Percentiles rank a stretch among this genome's conserved stretches.
Evolutionary conservation across 2,888 invertebrate genomes (phyloP).

Genomic region (Ormyrus rosae): DNA sequence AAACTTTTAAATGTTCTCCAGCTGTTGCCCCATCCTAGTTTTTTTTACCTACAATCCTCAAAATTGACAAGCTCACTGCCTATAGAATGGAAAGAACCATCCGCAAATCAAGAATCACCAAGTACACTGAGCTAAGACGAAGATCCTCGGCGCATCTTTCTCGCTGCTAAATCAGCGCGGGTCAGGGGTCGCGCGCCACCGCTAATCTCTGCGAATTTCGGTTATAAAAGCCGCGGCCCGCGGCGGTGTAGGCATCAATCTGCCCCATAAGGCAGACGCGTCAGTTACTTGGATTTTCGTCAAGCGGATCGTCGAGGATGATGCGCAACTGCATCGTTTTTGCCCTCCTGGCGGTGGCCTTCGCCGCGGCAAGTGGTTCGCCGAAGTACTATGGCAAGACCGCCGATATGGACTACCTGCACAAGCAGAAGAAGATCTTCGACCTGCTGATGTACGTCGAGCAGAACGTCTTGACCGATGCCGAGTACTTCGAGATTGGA

Average conservation of each 20-base stretch:
- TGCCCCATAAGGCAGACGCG: constrained; percentile 28
- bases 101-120: too few relatives aligned
- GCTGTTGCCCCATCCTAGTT: too few relatives aligned
- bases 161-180: not conserved
- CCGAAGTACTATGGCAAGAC: constrained; percentile 61
- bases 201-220: constrained; percentile 41
- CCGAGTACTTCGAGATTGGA: constrained; percentile 69
- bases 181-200: constrained; percentile 45
- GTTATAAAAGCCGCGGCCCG: constrained; percentile 53
- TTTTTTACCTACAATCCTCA: too few relatives aligned
- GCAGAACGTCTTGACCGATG: constrained; percentile 66
- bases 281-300: not conserved
- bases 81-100: too few relatives aligned
- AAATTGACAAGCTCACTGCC: too few relatives aligned
- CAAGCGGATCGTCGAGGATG: constrained; percentile 37
- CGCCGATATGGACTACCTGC: constrained; percentile 72
- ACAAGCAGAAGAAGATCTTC: constrained; percentile 72
- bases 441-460: constrained; percentile 70
- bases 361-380: constrained; percentile 22
- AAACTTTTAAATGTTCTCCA: too few relatives aligned
- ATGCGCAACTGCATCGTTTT: constrained; percentile 53
- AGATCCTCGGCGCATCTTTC: too few relatives aligned
- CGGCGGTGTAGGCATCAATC: constrained; percentile 24
- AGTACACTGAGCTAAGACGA: too few relatives aligned
- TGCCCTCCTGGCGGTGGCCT: constrained; percentile 34